Conservation (phyloP, 2,888 invertebrate species). For the Dryadula phaetusa region DNA sequence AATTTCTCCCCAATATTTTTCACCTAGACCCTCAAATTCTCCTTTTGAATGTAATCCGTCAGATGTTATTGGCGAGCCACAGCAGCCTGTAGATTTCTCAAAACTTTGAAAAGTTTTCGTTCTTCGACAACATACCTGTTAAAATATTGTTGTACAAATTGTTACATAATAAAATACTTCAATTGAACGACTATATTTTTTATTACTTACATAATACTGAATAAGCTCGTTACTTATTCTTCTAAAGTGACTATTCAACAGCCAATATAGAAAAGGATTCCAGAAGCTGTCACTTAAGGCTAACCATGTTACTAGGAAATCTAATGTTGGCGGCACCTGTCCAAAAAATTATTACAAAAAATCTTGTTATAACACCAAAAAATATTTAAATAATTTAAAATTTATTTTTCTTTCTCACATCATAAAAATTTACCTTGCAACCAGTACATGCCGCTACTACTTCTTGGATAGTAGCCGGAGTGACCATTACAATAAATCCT, state of each 20-base stretch:
- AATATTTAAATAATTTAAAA: neutral
- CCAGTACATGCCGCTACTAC: constrained; percentile 95
- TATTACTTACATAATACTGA: constrained; percentile 87
- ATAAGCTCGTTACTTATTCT: constrained; percentile 90
- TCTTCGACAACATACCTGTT: constrained; percentile 76
- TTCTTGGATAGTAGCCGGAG: constrained; percentile 96
- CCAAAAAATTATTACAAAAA: constrained; percentile 35
- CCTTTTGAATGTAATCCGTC: constrained; percentile 80
- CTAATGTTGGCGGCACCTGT: constrained; percentile 91
- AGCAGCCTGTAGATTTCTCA: constrained; percentile 78
- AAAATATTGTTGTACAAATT: constrained; percentile 20
- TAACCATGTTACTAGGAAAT: constrained; percentile 94
- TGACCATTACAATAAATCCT: constrained; percentile 95
- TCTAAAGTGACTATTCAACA: constrained; percentile 93
- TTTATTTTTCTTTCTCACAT: neutral
- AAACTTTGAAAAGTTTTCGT: constrained; percentile 71
- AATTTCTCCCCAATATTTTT: constrained; percentile 91
- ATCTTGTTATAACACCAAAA: neutral
- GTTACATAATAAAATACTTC: neutral
- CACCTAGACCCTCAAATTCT: constrained; percentile 87
- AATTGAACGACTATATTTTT: neutral
- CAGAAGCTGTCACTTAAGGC: constrained; percentile 95
- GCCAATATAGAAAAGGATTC: constrained; percentile 96
- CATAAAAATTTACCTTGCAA: constrained; percentile 84
- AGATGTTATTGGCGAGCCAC: constrained; percentile 77